Base-by-base conservation (phyloP, 2,113 vertebrate species). In the Oncorhynchus clarkii region DNA sequence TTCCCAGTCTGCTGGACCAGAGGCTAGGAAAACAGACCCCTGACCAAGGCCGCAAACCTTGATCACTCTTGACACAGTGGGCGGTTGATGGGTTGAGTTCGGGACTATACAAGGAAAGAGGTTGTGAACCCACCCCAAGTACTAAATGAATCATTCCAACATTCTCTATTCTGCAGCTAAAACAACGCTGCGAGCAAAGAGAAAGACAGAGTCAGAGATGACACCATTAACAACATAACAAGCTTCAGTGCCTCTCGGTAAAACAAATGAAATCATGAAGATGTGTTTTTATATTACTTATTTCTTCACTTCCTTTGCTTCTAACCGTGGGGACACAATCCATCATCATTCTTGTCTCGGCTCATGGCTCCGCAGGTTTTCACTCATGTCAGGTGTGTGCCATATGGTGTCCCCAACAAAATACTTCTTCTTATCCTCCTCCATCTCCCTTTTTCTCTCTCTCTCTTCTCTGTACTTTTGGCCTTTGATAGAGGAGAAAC, bases 101-200 rank as follows among this genome's bases (percentile, higher is more conserved):
- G 34, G 62, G 16, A 71, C 49, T n/a, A 39, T 31, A 65, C 3
- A 79, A 80, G 80, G 70, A 76, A 54, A 59, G 82, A 85, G 87
- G 84, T 89, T 80, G 34, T 34, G 81, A 89, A 80, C 85, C 87
- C 49, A 69, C 89, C 86, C 83, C 80, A 84, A 2, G 85, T 88
- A 84, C 66, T 90, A 90, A 92, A 91, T 82, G 87, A 89, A 86
- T 89, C 84, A 90, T 90, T 91, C 87, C 3, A 88, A 90, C 27
- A 3, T 27, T 27, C 81, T 91, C 83, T 73, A 82, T 88, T 82
- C 81, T 86, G 78, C 51, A 54, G 51, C 86, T 86, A 11, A 90
- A 84, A 88, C 76, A 88, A 73, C 72, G 78, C 81, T 74, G 3
- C 31, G 64, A 86, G 87, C 84, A 75, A 16, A 24, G 69, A 26